phyloP scores from a whole-genome alignment of 2,888 invertebrate species.

The Operophtera brumata region DNA sequence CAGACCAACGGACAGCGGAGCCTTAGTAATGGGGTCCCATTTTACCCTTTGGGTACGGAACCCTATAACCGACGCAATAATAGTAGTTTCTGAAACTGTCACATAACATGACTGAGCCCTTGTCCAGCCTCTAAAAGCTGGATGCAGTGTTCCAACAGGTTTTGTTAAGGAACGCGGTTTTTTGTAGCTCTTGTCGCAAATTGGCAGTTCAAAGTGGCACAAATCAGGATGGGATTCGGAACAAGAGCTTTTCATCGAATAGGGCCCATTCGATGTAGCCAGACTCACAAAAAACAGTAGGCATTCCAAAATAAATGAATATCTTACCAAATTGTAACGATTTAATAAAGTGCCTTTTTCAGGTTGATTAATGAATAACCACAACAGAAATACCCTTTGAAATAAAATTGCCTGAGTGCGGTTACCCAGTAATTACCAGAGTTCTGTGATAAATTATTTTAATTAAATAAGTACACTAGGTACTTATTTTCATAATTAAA shows the following conservation, averaged over 20 bases:
- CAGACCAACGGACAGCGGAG: no score
- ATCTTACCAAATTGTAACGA: background rate
- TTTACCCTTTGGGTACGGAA: no score
- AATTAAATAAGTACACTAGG: background rate
- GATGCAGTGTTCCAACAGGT: no score
- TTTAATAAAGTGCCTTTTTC: background rate
- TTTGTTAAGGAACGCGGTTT: no score
- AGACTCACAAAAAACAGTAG: background rate
- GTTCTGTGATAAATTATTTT: background rate
- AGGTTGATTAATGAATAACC: slow-evolving; percentile 15
- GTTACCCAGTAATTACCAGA: background rate
- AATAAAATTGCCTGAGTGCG: background rate
- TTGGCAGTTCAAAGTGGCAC: no score
- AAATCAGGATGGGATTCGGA: no score
- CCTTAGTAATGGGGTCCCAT: no score
- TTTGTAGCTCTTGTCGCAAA: no score
- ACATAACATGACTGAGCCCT: no score
- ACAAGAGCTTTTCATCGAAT: background rate
- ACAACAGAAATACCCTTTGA: background rate
- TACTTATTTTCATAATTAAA: background rate
- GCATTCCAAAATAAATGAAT: background rate
- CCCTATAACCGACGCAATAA: no score
- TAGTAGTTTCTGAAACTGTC: no score
- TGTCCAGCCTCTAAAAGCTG: no score
- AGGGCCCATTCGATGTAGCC: background rate